Evolutionary conservation across 2,113 vertebrate genomes (phyloP).

Genomic region (Lophochroa leadbeateri): DNA sequence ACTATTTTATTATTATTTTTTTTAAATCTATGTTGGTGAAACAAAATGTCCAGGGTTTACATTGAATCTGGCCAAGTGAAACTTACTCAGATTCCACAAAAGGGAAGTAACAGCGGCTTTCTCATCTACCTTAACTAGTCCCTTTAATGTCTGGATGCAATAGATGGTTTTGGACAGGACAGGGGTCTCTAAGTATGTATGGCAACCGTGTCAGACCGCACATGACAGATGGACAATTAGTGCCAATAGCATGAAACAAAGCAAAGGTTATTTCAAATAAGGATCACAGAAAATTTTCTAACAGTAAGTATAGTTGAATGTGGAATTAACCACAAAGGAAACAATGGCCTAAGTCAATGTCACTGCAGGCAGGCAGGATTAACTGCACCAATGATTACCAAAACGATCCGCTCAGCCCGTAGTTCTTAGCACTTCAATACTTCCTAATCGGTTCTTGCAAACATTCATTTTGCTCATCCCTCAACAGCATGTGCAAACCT

Average conservation of each 20-base stretch:
- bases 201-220: fast-evolving
- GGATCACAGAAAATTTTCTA: not conserved
- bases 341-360: not conserved
- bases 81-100: not conserved
- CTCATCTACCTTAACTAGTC: not conserved
- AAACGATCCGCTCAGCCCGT: not conserved
- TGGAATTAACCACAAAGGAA: not conserved
- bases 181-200: not conserved
- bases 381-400: not conserved
- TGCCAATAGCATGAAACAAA: not conserved
- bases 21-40: not conserved
- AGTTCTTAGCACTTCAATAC: not conserved
- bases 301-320: not conserved
- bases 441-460: not conserved
- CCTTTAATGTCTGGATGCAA: not conserved
- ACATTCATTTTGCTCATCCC: not conserved
- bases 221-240: not conserved
- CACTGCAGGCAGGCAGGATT: not conserved
- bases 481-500: not conserved
- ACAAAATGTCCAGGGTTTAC: not conserved
- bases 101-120: not conserved
- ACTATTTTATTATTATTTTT: not conserved
- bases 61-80: not conserved
- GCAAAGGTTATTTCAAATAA: not conserved
- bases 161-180: not conserved